phyloP scores from a whole-genome alignment of 2,888 invertebrate genomes.

The Trypoxylon attenuatum region DNA sequence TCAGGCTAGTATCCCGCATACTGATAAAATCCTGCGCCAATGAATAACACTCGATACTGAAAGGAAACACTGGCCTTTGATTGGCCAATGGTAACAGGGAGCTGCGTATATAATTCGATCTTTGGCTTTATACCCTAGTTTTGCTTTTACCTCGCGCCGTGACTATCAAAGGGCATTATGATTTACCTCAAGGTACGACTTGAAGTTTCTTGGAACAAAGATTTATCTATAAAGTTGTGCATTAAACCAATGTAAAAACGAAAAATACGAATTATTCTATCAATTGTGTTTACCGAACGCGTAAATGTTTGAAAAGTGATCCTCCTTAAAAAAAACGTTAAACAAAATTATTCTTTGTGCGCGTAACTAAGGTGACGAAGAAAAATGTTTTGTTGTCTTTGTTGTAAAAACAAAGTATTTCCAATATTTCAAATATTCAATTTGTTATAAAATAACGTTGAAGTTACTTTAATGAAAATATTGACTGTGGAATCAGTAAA shows the following conservation, averaged over 20 bases:
- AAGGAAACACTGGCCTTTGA: slow-evolving; percentile 57
- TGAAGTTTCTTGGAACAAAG: background rate
- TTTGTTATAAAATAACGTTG: too few species aligned
- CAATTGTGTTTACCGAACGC: too few species aligned
- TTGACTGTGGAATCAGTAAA: too few species aligned
- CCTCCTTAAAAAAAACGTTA: too few species aligned
- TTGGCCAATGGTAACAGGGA: slow-evolving; percentile 58
- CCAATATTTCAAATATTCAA: too few species aligned
- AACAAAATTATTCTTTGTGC: too few species aligned
- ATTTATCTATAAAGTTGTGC: background rate
- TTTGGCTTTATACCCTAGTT: slow-evolving; percentile 54
- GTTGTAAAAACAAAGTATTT: too few species aligned
- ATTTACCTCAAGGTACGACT: slow-evolving; percentile 57
- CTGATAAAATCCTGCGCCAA: slow-evolving; percentile 50
- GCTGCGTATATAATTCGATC: slow-evolving; percentile 65
- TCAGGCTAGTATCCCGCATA: slow-evolving; percentile 25
- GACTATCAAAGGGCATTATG: slow-evolving; percentile 49
- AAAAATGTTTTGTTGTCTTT: too few species aligned
- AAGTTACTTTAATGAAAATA: too few species aligned
- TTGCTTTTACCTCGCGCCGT: slow-evolving; percentile 39
- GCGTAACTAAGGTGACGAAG: too few species aligned
- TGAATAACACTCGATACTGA: slow-evolving; percentile 49
- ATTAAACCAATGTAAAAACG: background rate
- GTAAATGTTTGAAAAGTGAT: too few species aligned
- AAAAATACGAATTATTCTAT: too few species aligned